Conservation (phyloP, 92 coral and sea anemone species). For the Phenganax subtilis region DNA sequence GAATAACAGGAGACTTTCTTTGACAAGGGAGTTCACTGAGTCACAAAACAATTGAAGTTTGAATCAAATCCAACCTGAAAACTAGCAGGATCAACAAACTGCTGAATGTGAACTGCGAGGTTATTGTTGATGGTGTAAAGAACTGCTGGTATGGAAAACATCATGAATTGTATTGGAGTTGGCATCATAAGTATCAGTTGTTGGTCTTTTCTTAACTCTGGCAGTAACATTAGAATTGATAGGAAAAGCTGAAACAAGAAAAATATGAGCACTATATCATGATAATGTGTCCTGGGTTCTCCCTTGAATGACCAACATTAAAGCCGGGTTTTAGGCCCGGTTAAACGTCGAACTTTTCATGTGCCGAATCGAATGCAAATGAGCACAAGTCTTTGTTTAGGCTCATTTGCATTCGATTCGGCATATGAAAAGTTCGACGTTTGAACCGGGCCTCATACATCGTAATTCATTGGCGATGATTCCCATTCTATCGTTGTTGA, state of each 20-base stretch:
- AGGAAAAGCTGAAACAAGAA: slow-evolving; percentile 54
- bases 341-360: no score
- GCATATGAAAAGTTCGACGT: no score
- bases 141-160: slow-evolving; percentile 71
- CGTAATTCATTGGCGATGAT: no score
- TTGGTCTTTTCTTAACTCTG: slow-evolving; percentile 50
- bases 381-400: no score
- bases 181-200: slow-evolving; percentile 10
- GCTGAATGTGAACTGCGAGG: slow-evolving; percentile 74
- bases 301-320: no score
- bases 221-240: slow-evolving; percentile 61
- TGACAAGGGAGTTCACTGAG: background rate
- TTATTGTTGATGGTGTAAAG: slow-evolving; percentile 74
- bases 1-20: background rate
- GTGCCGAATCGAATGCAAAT: no score
- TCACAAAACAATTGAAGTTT: no score
- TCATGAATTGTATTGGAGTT: slow-evolving; percentile 53
- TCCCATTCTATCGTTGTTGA: no score
- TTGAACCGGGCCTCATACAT: no score
- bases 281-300: no score
- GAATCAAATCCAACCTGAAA: slow-evolving; percentile 58
- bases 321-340: background rate
- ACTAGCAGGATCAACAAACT: slow-evolving; percentile 81
- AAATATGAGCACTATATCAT: no score
- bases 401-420: no score